Evolutionary conservation across 2,113 vertebrate genomes (phyloP).

Genomic region (Uria lomvia): DNA sequence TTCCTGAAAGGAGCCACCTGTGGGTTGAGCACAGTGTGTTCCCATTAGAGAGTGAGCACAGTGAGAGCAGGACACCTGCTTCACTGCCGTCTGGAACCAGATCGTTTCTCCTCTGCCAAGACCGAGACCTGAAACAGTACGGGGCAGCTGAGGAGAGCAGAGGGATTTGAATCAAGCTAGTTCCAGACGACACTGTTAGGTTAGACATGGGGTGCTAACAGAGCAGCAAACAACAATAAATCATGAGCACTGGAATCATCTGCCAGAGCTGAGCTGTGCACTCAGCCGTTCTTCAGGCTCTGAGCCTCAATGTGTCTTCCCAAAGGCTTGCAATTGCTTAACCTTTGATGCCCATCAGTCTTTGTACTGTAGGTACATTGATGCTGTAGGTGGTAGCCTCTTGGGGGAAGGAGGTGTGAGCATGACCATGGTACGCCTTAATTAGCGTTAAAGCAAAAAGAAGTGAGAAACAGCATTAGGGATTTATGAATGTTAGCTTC

Average conservation of each 20-base stretch:
- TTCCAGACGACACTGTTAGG: background rate
- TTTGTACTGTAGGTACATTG: background rate
- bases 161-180: background rate
- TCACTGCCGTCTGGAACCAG: background rate
- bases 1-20: conserved; percentile 9
- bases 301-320: background rate
- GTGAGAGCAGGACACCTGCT: background rate
- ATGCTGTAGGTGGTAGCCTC: background rate
- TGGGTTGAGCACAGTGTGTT: background rate
- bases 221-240: background rate
- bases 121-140: background rate
- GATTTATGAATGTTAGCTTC: conserved; percentile 13
- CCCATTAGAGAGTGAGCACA: background rate
- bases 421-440: background rate
- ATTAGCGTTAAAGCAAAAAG: background rate
- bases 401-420: accelerated
- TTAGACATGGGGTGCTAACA: background rate
- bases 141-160: background rate
- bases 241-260: background rate
- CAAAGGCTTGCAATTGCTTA: background rate
- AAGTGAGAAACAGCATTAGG: background rate
- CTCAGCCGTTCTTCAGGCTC: background rate
- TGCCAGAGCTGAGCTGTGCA: background rate
- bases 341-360: background rate
- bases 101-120: background rate